Conservation (phyloP, 2,888 invertebrate genomes). For the Machimus atricapillus region DNA sequence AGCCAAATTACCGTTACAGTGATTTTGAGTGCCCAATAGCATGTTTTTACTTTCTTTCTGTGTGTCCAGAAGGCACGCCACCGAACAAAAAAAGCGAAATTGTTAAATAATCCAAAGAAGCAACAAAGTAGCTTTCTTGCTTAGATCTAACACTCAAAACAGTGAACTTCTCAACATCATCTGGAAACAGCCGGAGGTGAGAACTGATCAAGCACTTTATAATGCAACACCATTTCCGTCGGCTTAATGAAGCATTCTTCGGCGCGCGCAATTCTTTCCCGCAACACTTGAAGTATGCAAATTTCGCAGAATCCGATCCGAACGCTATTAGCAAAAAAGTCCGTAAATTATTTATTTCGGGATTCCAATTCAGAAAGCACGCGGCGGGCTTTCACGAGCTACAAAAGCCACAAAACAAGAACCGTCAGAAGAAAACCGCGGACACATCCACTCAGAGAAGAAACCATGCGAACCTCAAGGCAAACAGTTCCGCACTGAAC, state of each 20-base stretch:
- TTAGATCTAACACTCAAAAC: background rate
- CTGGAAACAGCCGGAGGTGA: background rate
- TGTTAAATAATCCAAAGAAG: background rate
- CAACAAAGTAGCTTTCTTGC: background rate
- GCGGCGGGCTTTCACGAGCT: background rate
- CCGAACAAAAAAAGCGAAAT: background rate
- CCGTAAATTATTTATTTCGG: background rate
- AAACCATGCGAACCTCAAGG: conserved; percentile 59
- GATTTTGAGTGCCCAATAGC: conserved; percentile 55
- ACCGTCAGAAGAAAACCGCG: conserved; percentile 15
- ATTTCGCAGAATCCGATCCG: background rate
- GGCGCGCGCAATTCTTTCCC: background rate
- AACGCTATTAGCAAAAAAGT: background rate
- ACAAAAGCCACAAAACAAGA: background rate
- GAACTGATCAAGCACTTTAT: conserved; percentile 13
- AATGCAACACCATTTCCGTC: conserved; percentile 13
- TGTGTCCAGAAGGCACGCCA: conserved; percentile 15
- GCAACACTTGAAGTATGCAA: background rate
- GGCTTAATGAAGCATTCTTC: background rate
- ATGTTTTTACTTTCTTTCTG: conserved; percentile 46
- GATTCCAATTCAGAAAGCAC: background rate
- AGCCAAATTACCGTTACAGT: conserved; percentile 54
- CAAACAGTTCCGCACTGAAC: conserved; percentile 63
- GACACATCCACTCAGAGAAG: conserved; percentile 21
- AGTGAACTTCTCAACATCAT: background rate